A percentile compares a stretch with the other conserved stretches of the same genome.
Conservation (phyloP, 1,140 invertebrate species). For the Drosophila persimilis region DNA sequence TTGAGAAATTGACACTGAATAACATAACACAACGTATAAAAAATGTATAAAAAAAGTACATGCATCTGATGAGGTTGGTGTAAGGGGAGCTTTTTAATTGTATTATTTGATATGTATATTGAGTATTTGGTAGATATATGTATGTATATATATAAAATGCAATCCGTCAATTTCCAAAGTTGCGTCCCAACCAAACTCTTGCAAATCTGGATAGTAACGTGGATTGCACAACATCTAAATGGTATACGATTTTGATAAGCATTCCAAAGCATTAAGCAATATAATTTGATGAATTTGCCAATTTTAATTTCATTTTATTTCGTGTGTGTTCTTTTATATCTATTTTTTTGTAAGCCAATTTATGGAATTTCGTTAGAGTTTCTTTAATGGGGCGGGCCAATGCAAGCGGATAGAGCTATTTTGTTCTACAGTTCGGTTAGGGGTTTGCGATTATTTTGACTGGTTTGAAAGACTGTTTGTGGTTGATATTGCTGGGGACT, state of each 20-base stretch:
- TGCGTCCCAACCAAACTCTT: constrained; percentile 1
- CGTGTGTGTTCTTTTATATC: constrained; percentile 1
- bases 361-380: constrained; percentile 24
- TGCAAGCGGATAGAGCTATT: constrained; percentile 43
- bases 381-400: constrained; percentile 42
- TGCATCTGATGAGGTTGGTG: no score
- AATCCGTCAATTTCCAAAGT: constrained; percentile 42
- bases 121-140: no score
- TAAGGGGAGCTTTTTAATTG: no score
- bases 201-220: constrained; percentile 35
- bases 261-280: constrained; percentile 62
- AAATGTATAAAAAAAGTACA: no score
- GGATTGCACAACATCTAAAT: constrained; percentile 6
- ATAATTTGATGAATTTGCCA: constrained; percentile 49
- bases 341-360: constrained; percentile 26
- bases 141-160: constrained; percentile 4
- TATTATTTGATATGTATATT: no score
- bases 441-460: constrained; percentile 12
- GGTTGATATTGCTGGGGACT: constrained; percentile 54
- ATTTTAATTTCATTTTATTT: constrained; percentile 49
- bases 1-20: no score
- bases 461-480: constrained; percentile 5
- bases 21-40: no score
- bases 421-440: constrained; percentile 26
- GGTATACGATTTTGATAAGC: constrained; percentile 11